phyloP scores from a whole-genome alignment of 2,888 invertebrate species.

The Heliconius ethilla region DNA sequence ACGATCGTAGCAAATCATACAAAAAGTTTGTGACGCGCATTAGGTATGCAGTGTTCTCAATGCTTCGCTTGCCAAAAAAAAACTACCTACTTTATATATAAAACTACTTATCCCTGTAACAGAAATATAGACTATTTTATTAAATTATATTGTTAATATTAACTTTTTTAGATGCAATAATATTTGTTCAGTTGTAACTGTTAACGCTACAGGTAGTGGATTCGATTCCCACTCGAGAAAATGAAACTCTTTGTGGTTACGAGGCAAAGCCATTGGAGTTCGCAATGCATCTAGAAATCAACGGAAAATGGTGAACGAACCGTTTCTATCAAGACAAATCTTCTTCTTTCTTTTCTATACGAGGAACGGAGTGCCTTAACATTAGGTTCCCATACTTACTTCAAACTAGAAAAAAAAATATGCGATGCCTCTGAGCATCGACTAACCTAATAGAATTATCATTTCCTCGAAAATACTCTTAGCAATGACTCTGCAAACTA shows the following conservation, averaged over 20 bases:
- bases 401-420: no score
- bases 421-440: no score
- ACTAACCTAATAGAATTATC: neutral
- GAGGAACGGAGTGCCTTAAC: no score
- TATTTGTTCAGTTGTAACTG: no score
- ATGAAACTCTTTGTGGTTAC: neutral
- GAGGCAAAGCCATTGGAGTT: neutral
- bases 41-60: conserved; percentile 31
- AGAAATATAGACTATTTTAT: neutral
- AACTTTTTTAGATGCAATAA: no score
- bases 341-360: no score
- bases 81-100: conserved; percentile 17
- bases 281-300: neutral
- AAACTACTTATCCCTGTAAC: conserved; percentile 13
- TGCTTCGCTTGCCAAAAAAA: conserved; percentile 33
- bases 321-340: neutral
- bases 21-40: conserved; percentile 29
- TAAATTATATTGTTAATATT: neutral
- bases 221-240: neutral
- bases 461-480: conserved; percentile 45
- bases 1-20: conserved; percentile 35
- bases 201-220: neutral
- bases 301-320: neutral
- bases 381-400: no score
- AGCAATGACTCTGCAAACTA: conserved; percentile 64